Base-by-base conservation (phyloP, 2,113 vertebrate genomes). In the Siniperca chuatsi region DNA sequence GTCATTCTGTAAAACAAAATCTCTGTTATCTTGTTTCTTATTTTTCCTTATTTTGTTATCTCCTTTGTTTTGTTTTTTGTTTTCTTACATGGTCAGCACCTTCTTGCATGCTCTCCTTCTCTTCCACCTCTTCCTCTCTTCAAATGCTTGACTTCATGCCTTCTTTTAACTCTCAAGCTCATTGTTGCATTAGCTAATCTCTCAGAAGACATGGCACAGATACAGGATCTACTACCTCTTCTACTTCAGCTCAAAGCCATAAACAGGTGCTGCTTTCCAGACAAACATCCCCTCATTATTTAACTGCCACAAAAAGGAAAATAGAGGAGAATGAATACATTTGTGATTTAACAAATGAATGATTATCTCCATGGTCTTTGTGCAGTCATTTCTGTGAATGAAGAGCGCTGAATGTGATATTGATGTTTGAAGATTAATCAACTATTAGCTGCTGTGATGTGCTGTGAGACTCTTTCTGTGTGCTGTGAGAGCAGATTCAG, bases 161-260 rank as follows among this genome's bases (percentile, higher is more conserved):
- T 68, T 72, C 65, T 68, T 89, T 74, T 78, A 68, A 69, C 77
- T 29, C 29, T 29, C 29, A 29, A 42, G 75, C 67, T 86, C 61
- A 21, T 64, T 81, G 79, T 86, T 81, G 79, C 80, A 76, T 92
- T 90, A 85, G 81, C 40, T 68, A 84, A 89, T 94, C 88, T 92
- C 91, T 92, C 93, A 70, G 86, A 91, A 90, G 90, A 91, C 84
- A 8, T 83, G 90, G 88, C 92, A 93, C 88, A 90, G 88, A 91
- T 92, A 90, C 79, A 48, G 66, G 61, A 55, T 62, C 82, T 69
- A n/a, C 72, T 58, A 44, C 79, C 67, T 75, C 64, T 75, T 20
- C 13, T 58, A 1, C 79, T 89, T 73, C 55, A 55, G 66, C 86
- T 90, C 66, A 13, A 23, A 76, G 90, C 79, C 73, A 73, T 57